A percentile compares a stretch with the other conserved stretches of the same genome.
These are phyloP conservation scores for Caenorhabditis wallacei DNA, from an alignment of 2,888 invertebrate species.

Conservation along the genomic window DNA sequence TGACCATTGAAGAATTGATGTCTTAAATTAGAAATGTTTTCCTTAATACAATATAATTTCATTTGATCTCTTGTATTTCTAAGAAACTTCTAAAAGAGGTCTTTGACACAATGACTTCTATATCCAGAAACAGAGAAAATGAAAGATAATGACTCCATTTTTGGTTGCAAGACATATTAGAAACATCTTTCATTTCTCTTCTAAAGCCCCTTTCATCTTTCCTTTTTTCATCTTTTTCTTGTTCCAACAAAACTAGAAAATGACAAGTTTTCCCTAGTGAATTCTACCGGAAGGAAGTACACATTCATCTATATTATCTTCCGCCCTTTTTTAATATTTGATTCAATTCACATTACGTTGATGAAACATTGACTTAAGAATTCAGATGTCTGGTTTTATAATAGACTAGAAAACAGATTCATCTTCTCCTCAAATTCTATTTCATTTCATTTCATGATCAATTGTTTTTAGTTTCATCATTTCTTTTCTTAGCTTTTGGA, in stretches of 20 bases:
- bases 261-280: constrained; percentile 25
- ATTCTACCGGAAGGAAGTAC: constrained; percentile 32
- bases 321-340: constrained; percentile 8
- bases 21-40: too few species aligned
- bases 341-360: constrained; percentile 27
- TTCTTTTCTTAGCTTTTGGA: constrained; percentile 7
- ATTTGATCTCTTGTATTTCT: neutral
- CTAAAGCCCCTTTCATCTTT: neutral
- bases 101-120: too few species aligned
- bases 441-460: neutral
- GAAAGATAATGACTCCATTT: constrained; percentile 16
- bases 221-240: constrained; percentile 3
- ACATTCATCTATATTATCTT: neutral
- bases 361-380: constrained; percentile 15
- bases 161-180: neutral
- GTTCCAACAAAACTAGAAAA: neutral
- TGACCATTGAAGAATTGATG: too few species aligned
- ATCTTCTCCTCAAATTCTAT: neutral
- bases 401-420: constrained; percentile 3
- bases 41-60: too few species aligned
- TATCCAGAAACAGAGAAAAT: neutral
- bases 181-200: constrained; percentile 11
- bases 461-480: constrained; percentile 22
- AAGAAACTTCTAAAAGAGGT: too few species aligned
- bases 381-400: constrained; percentile 28